Evolutionary conservation across 2,797 vertebrate species (phyloP).

Genomic region (Valencia hispanica): DNA sequence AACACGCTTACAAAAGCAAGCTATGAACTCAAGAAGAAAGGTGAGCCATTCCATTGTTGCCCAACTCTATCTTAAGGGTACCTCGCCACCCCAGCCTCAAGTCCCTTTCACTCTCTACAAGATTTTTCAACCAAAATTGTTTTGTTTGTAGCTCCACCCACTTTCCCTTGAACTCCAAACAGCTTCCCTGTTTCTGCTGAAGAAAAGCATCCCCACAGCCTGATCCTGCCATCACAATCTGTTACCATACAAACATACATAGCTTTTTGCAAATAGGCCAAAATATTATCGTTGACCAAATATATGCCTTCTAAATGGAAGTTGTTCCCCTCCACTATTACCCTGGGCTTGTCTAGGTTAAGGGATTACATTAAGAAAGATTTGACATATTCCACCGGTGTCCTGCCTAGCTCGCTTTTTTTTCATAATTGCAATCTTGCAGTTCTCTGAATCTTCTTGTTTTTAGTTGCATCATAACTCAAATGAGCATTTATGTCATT

Average conservation of each 20-base stretch:
- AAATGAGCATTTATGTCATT: neutral
- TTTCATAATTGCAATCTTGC: neutral
- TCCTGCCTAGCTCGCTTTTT: too few species aligned
- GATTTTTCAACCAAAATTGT: neutral
- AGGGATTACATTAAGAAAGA: neutral
- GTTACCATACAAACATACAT: neutral
- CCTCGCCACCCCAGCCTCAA: neutral
- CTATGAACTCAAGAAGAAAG: neutral
- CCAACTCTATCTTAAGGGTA: neutral
- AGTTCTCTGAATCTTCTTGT: neutral
- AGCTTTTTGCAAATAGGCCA: too few species aligned
- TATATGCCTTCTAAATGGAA: neutral
- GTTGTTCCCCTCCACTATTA: neutral
- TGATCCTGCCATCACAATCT: neutral
- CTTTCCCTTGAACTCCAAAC: neutral
- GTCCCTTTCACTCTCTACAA: too few species aligned
- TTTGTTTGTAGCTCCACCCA: neutral
- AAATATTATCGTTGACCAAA: neutral
- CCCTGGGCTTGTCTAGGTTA: neutral
- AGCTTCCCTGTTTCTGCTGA: neutral
- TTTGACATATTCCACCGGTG: neutral
- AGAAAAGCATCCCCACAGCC: neutral
- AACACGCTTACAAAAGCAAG: conserved; percentile 20
- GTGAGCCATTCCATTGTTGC: neutral
- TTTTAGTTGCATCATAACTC: neutral